Evolutionary conservation across 2,797 vertebrate genomes (phyloP), one percentile per base, ranked within the genome.

Genomic region (Acipenser transmontanus): DNA sequence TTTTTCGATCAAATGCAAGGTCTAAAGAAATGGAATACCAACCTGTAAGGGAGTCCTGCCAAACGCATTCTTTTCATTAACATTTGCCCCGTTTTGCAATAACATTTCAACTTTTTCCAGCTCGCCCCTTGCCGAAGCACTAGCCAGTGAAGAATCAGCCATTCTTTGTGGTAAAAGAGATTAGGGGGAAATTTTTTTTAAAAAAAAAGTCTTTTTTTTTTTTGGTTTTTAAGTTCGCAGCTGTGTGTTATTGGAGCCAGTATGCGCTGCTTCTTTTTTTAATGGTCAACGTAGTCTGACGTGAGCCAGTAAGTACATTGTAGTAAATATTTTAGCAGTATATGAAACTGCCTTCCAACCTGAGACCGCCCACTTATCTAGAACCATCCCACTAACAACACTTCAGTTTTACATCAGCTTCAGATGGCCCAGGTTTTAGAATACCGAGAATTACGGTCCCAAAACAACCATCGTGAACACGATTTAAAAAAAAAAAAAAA

Each of bases 11-110:
- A 34, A 66, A 50, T 67, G 47, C 7, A 34, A 20, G 14, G 64
- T 50, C 62, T 13, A 47, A 14, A 34, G 3, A 59, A 64, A 66
- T 47, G 63, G 65, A 57, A 77, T 83, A 93, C 95, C 80, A 83
- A 98, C 96, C 96, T 99, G 97, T 77, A 98, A 78, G 74, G 97
- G 79, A 80, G 95, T 98, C 82, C 94, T 94, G 72, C 86, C 87
- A 84, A 82, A 94, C 74, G 10, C 77, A 85, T 97, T 98, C 69
- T 70, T 79, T 73, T 86, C 91, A 92, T 95, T 95, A 78, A 95
- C 92, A 85, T 92, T 82, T 81, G 87, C 87, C 85, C 92, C 89
- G 72, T 76, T 84, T 83, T 91, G 73, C 81, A 98, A 87, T 80
- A 93, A 88, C 79, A 66, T 67, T 79, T 86, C 76, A 71, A 94